These are phyloP conservation scores for Latrodectus geometricus DNA, from an alignment of 1,140 invertebrate species.

Conservation along the genomic window DNA sequence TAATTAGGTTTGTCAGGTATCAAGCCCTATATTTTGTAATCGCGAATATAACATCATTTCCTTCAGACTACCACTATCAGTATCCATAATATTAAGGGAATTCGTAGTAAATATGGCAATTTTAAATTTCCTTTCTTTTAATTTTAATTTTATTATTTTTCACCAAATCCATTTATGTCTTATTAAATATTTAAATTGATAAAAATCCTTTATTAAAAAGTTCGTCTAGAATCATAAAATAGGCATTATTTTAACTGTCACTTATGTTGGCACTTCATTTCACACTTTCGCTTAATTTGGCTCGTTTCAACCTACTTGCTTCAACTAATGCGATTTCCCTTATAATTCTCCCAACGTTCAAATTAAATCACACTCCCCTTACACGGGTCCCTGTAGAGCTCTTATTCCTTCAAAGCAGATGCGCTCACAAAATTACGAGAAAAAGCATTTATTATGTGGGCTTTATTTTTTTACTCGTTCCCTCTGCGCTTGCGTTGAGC, in stretches of 20 bases:
- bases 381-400: constrained; percentile 1
- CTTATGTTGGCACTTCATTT: neutral
- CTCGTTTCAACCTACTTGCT: neutral
- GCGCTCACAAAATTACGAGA: constrained; percentile 26
- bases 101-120: too few relatives aligned
- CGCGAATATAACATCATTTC: too few relatives aligned
- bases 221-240: neutral
- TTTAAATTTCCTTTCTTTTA: too few relatives aligned
- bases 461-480: neutral
- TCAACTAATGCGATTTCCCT: constrained; percentile 40
- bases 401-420: constrained; percentile 26
- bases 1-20: too few relatives aligned
- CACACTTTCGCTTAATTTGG: neutral
- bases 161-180: too few relatives aligned
- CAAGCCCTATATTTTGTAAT: too few relatives aligned
- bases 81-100: too few relatives aligned
- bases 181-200: too few relatives aligned
- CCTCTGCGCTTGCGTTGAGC: constrained; percentile 1
- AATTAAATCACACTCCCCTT: constrained; percentile 45
- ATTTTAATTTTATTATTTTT: too few relatives aligned
- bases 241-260: neutral
- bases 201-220: too few relatives aligned
- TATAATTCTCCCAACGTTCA: constrained; percentile 9
- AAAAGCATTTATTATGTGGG: constrained; percentile 12
- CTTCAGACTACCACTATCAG: too few relatives aligned